A percentile compares a stretch with the other conserved stretches of the same genome.
phyloP scores from a whole-genome alignment of 2,888 invertebrate species.

The Nephrotoma flavescens region DNA sequence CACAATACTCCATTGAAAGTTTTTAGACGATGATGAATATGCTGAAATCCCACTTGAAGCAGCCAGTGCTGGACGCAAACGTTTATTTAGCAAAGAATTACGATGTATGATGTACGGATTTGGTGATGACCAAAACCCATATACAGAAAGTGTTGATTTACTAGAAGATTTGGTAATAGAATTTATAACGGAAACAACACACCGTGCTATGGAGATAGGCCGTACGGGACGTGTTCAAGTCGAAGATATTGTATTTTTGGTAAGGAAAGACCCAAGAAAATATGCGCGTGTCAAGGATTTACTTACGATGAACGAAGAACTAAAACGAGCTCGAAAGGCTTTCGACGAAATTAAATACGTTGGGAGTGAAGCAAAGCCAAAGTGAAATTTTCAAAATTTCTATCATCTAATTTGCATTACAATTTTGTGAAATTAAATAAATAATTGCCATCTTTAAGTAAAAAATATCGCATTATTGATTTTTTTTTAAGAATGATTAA shows the following conservation, averaged over 20 bases:
- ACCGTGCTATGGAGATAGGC: conserved; percentile 88
- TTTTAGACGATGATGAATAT: conserved; percentile 45
- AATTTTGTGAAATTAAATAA: too few species aligned
- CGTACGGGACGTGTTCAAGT: conserved; percentile 93
- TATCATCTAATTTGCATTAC: too few species aligned
- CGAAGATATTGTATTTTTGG: conserved; percentile 93
- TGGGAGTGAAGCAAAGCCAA: conserved; percentile 36
- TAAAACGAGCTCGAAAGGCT: conserved; percentile 96
- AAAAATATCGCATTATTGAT: too few species aligned
- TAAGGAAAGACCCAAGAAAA: conserved; percentile 90
- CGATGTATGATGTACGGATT: conserved; percentile 99
- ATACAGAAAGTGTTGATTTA: conserved; percentile 95
- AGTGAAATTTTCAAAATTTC: background rate
- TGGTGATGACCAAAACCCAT: conserved; percentile 98
- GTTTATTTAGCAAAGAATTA: conserved; percentile 81
- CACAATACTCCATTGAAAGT: background rate
- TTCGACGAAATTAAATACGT: conserved; percentile 98
- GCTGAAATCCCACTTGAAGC: conserved; percentile 52
- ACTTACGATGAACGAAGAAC: conserved; percentile 95
- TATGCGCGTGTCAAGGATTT: conserved; percentile 95
- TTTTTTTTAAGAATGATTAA: too few species aligned
- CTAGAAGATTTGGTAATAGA: conserved; percentile 96
- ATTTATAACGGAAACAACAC: conserved; percentile 90
- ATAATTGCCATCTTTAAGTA: too few species aligned
- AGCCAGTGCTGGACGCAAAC: conserved; percentile 53